Evolutionary conservation across 2,888 invertebrate genomes (phyloP), one percentile per base, ranked within the genome.

Genomic region (Cancer borealis): DNA sequence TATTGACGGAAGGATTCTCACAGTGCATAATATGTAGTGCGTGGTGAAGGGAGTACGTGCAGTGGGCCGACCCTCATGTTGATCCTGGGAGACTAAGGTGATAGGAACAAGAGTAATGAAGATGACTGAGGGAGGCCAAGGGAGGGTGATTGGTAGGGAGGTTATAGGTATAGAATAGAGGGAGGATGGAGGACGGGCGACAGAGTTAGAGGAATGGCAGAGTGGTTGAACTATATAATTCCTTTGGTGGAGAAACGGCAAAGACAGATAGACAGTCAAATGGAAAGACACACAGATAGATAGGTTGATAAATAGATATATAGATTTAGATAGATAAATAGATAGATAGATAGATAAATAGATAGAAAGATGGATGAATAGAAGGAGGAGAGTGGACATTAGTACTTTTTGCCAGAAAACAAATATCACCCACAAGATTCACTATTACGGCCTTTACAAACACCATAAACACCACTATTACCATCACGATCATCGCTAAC

Each of bases 1-100:
- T 79, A 30, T 79, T 79, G 79, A 79, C 79, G 26, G 26, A 79
- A 79, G 79, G 79, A 79, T 30, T 79, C 79, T 79, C 79, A 30
- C 30, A 79, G 79, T 79, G 79, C 79, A 79, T 30, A 79, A 12
- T 54, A 54, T 54, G 79, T 79, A 79, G 66, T 79, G 79, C 26
- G 30, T 30, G 79, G 30, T 26, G 30, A 79, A 79, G 26, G 30
- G 12, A 30, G 79, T 79, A 5, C 79, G 30, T 79, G 79, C 26
- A 30, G 79, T 12, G 79, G 79, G 79, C 21, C 79, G 30, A 3
- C 79, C 26, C 30, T 26, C 8, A 30, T 79, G 79, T 79, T 79
- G 79, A 79, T 30, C 79, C 30, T 5, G 66, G 66, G 4, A 66
- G 66, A n/a, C n/a, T n/a, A 66, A 5, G n/a, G 66, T 66, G 66